Base-by-base conservation (phyloP, 2,113 vertebrate species). In the Takifugu bimaculatus region DNA sequence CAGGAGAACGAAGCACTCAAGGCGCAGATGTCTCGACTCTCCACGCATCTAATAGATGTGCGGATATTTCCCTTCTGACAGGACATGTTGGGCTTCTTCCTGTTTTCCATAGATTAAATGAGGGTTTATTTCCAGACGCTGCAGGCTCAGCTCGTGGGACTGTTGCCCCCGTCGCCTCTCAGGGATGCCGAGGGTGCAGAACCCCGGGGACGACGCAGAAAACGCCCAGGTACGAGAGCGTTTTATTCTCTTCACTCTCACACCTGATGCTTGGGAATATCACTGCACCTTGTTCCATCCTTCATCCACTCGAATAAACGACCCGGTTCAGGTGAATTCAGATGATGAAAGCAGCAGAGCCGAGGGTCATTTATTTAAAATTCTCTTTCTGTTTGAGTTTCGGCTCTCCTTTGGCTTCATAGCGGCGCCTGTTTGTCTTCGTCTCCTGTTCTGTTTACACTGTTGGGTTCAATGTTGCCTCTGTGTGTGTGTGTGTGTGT, bases 41-140 rank as follows among this genome's bases (percentile, higher is more conserved):
- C 95, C 27, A 85, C 92, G n/a, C 93, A 94, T 57, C 77, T 95
- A 29, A 60, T 93, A 54, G 94, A 95, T 91, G 95, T 96, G 81
- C 43, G 71, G 10, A 2, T 32, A 4, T 32, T 32, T 32, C 35
- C 35, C 32, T 7, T 20, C 35, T 10, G 1, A 1, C 35, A 3
- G 35, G 11, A 39, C 35, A 39, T 1, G 35, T 48, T n/a, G 15
- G 6, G 2, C 3, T 48, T 48, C 3, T 4, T n/a, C 45, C 1
- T 5, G 13, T n/a, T 48, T 5, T 12, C 6, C 6, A n/a, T 3
- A 4, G 45, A 15, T 3, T 2, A 6, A 15, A 5, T 6, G 49
- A 25, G 25, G 9, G 2, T 50, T 50, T 48, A 5, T 48, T 50
- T 50, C 6, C 72, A 89, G 89, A 15, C 87, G 1, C 77, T 83